A percentile compares a stretch with the other conserved stretches of the same genome.
phyloP scores from a whole-genome alignment of 2,797 vertebrate species.

The Acestrorhynchus altus region DNA sequence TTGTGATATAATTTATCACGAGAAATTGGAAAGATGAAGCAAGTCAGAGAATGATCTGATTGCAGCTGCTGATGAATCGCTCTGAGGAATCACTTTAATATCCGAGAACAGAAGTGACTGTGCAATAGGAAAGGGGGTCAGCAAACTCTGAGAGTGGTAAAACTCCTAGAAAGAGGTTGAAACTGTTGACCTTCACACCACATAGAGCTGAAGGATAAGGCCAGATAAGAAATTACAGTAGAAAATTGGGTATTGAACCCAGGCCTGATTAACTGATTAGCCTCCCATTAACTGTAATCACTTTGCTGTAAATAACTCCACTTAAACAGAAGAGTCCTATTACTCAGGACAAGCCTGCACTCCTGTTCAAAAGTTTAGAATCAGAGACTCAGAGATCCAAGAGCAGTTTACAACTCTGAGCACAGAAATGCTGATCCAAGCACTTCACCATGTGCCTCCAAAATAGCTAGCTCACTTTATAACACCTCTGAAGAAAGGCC shows the following conservation, averaged over 20 bases:
- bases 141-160: background rate
- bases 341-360: background rate
- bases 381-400: background rate
- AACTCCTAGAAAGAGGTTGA: background rate
- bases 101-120: background rate
- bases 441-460: too few relatives aligned
- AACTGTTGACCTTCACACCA: conserved; percentile 5
- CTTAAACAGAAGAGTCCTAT: background rate
- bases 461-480: too few relatives aligned
- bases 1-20: too few relatives aligned
- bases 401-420: too few relatives aligned
- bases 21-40: too few relatives aligned
- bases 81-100: background rate
- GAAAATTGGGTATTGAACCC: background rate
- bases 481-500: too few relatives aligned
- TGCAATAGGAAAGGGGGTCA: background rate
- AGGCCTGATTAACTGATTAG: conserved; percentile 12
- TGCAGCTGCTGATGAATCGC: background rate
- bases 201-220: background rate
- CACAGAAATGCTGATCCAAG: too few relatives aligned
- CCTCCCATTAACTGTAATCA: background rate
- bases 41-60: background rate
- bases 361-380: background rate
- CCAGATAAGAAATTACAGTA: background rate
- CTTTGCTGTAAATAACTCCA: background rate